Evolutionary conservation across 2,888 invertebrate species (phyloP), one percentile per base, ranked within the genome.

Genomic region (Fragum whitleyi): DNA sequence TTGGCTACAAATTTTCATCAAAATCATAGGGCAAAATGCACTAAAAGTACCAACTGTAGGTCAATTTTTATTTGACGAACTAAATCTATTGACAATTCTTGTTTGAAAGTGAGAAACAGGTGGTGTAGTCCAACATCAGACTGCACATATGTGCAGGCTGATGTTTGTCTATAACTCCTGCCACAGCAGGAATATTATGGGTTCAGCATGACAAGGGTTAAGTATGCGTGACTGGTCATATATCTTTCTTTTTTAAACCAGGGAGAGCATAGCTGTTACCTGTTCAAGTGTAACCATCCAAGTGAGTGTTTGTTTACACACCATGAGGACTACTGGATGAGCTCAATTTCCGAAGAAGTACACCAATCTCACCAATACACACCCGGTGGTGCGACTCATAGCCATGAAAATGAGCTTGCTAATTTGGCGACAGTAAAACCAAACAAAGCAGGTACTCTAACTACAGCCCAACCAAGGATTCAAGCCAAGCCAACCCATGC

Each of bases 261-360:
- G 92, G 88, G 77, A 42, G 87, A 88, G 23, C 85, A 85, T 67
- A 90, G 86, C 62, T 92, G 92, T 78, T 92, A 91, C 76, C 79
- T 92, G 51, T 92, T 92, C 76, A 77, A 86, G 21, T 92, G 92
- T 84, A 86, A 87, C n/a, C 79, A 77, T 7, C 78, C 83, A 16
- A 83, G 86, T 65, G 77, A 75, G 19, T 92, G 92, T 80, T 67
- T 84, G 7, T 91, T 91, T 84, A 87, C 87, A 19, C 70, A 79
- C 11, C 91, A 91, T 79, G 73, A 26, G 16, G 84, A 87, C 74
- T 92, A 91, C 74, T 82, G 86, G 65, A 88, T 83, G 76, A 81
- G 74, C 32, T 89, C 80, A 7, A 47, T 72, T 14, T 79, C 81
- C 21, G 72, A 78, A 80, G 59, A 57, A 67, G 36, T 73, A 19